These are phyloP conservation scores for Chrysotoxum bicinctum DNA, from an alignment of 2,888 invertebrate genomes.

Conservation along the genomic window DNA sequence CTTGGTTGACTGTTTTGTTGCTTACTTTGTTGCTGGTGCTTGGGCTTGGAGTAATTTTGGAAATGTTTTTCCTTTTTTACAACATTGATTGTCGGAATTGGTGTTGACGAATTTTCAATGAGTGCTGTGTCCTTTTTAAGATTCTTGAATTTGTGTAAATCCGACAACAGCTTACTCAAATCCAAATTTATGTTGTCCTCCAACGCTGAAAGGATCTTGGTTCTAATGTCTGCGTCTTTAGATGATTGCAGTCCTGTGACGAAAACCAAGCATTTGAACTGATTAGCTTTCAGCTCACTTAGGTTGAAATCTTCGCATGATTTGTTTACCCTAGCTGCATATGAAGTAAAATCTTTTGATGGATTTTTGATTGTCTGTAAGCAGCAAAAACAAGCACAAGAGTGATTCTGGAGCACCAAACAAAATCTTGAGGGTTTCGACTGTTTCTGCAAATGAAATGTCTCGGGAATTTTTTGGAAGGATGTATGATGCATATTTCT, in stretches of 20 bases:
- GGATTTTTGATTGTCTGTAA: slow-evolving; percentile 25
- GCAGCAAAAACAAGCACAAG: slow-evolving; percentile 10
- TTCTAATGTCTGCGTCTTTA: slow-evolving; percentile 34
- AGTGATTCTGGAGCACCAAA: too few species aligned
- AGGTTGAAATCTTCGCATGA: too few species aligned
- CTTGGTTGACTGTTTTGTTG: too few species aligned
- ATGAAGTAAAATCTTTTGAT: slow-evolving; percentile 23
- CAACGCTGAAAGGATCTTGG: slow-evolving; percentile 12
- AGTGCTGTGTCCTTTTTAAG: slow-evolving; percentile 27
- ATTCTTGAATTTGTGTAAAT: slow-evolving; percentile 11
- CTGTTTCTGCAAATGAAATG: too few species aligned
- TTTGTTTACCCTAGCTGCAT: slow-evolving; percentile 35
- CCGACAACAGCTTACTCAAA: too few species aligned
- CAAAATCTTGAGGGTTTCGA: too few species aligned
- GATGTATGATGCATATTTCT: too few species aligned
- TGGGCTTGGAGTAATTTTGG: neutral
- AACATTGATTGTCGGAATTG: neutral
- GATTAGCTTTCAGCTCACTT: too few species aligned
- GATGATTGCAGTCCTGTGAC: slow-evolving; percentile 2
- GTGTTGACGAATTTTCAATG: neutral
- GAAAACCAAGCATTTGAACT: too few species aligned
- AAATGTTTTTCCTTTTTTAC: neutral
- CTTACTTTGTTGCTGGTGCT: neutral
- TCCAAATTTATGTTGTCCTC: neutral
- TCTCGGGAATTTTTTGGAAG: too few species aligned